Percentiles rank a stretch among this genome's conserved stretches.
Evolutionary conservation across 2,888 invertebrate genomes (phyloP).

Genomic region (Hydriomena furcata): DNA sequence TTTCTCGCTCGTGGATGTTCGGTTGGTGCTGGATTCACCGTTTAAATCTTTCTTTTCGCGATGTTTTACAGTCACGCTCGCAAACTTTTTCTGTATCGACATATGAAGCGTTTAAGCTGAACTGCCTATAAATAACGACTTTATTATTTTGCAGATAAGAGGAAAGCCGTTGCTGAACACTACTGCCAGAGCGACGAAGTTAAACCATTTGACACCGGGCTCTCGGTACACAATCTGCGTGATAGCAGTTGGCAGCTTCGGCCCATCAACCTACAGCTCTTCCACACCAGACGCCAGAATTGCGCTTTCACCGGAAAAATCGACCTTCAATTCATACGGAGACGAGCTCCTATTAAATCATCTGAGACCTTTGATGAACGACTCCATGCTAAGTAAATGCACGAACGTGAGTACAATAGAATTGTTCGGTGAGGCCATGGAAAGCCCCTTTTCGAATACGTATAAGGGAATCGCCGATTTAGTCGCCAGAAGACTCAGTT

Average conservation of each 20-base stretch:
- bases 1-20: constrained; percentile 70
- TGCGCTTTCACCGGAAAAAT: constrained; percentile 66
- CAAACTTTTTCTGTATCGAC: constrained; percentile 47
- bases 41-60: constrained; percentile 71
- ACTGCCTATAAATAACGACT: constrained; percentile 27
- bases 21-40: constrained; percentile 64
- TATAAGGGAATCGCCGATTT: constrained; percentile 89
- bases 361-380: constrained; percentile 75
- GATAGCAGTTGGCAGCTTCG: constrained; percentile 90
- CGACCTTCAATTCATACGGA: constrained; percentile 74
- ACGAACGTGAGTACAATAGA: constrained; percentile 90
- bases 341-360: constrained; percentile 83
- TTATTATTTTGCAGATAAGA: constrained; percentile 84
- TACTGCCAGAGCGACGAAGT: constrained; percentile 88
- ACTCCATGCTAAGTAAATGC: constrained; percentile 90
- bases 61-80: constrained; percentile 49
- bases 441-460: constrained; percentile 84
- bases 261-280: constrained; percentile 69
- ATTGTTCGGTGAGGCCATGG: constrained; percentile 86
- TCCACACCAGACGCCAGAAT: constrained; percentile 79
- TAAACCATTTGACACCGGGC: constrained; percentile 89
- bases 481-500: constrained; percentile 90
- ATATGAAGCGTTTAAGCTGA: constrained; percentile 28
- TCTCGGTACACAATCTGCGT: constrained; percentile 94
- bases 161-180: constrained; percentile 88